Base-by-base conservation (phyloP, 2,797 vertebrate species). In the Dromococcyx pavoninus region DNA sequence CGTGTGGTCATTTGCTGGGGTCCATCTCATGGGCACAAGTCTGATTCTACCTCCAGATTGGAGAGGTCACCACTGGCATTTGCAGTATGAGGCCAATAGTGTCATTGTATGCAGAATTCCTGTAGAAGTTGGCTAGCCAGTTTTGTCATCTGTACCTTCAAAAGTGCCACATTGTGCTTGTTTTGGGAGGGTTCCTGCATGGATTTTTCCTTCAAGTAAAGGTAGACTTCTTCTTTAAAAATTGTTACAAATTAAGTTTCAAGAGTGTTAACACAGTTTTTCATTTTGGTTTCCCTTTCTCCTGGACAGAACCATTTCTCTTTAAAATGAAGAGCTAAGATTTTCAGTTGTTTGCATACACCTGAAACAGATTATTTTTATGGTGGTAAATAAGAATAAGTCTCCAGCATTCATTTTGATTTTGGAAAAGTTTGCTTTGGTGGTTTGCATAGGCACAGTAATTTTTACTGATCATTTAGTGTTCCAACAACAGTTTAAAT, bases 41-140 rank as follows among this genome's bases (percentile, higher is more conserved):
- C 80, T 69, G 50, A 32, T 53, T 62, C 54, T 81, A 30, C 37
- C 56, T 14, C 39, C 41, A 74, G 19, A 50, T 82, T 41, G 32
- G 43, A 3, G 65, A 56, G 57, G 67, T 87, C 58, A 18, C 35
- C 25, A 3, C 51, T 37, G 53, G 14, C 18, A 5, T 61, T 79
- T 4, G 0, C 39, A 70, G 43, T 7, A 1, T 11, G 61, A 72
- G 37, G 54, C 35, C 37, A 9, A 15, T 0, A 0, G 11, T 44
- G 48, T 64, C 53, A 54, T 71, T 89, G 28, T 69, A 30, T 39
- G 85, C 57, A 76, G 25, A 60, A 39, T 6, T 81, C 51, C 18
- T 41, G 53, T 51, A 21, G 75, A 65, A 69, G 50, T 32, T 94
- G 66, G 28, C 65, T 23, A 5, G 50, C 19, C 54, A 8, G 8